Percentiles rank a stretch among this genome's conserved stretches.
Conservation (phyloP, 2,888 invertebrate genomes). For the Orgyia antiqua region DNA sequence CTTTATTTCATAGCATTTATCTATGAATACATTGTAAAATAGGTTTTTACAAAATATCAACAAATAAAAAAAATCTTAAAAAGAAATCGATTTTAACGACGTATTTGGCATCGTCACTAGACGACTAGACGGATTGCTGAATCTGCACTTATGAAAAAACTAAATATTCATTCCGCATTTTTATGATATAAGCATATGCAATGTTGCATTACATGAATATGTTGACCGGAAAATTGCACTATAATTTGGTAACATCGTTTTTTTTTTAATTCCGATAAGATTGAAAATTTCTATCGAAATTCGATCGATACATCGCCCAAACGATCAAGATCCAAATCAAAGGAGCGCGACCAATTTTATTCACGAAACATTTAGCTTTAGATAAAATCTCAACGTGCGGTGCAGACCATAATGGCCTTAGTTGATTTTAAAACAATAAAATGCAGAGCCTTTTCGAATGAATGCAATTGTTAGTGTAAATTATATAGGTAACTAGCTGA, state of each 20-base stretch:
- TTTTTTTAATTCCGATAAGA: no score
- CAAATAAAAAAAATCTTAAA: no score
- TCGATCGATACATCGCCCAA: slow-evolving; percentile 48
- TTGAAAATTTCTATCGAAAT: no score
- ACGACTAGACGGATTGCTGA: no score
- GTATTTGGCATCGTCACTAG: no score
- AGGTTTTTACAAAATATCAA: no score
- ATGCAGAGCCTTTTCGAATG: slow-evolving; percentile 46
- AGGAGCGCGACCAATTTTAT: slow-evolving; percentile 72
- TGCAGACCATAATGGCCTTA: slow-evolving; percentile 42
- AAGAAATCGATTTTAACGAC: no score
- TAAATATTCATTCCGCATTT: no score
- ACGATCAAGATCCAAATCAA: slow-evolving; percentile 52
- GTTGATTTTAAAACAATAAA: slow-evolving; percentile 60
- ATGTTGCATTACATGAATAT: slow-evolving; percentile 50
- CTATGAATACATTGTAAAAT: no score
- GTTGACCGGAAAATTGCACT: slow-evolving; percentile 42
- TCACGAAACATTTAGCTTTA: slow-evolving; percentile 68
- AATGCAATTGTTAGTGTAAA: slow-evolving; percentile 64
- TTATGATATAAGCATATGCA: slow-evolving; percentile 50
- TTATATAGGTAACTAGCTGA: slow-evolving; percentile 60
- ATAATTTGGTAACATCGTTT: slow-evolving; percentile 65
- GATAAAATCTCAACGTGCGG: slow-evolving; percentile 61
- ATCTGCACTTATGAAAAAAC: no score
- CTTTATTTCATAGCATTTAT: no score